Percentiles rank a stretch among this genome's conserved stretches.
These are phyloP conservation scores for Caenorhabditis sp. DNA, from an alignment of 2,888 invertebrate species.

Conservation along the genomic window DNA sequence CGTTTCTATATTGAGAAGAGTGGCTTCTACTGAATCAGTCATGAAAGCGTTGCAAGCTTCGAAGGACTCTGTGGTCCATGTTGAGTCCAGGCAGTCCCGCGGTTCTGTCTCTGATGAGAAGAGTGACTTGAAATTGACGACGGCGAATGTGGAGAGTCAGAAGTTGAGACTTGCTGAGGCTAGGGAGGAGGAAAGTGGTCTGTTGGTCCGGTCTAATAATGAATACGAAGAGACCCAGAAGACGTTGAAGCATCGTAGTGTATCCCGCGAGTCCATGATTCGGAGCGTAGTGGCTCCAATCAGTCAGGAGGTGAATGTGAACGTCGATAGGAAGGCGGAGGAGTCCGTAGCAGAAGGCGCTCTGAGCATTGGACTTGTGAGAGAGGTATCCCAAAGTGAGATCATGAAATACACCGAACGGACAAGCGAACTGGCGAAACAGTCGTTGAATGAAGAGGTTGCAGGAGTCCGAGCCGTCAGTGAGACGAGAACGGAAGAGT, in stretches of 20 bases:
- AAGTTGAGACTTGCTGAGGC: slow-evolving; percentile 23
- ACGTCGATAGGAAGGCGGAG: slow-evolving; percentile 28
- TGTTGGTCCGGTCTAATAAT: slow-evolving; percentile 38
- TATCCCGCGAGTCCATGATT: slow-evolving; percentile 39
- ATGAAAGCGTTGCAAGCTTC: slow-evolving; percentile 20
- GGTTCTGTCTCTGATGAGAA: slow-evolving; percentile 5
- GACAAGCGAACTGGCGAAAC: slow-evolving; percentile 39
- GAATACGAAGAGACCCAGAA: slow-evolving; percentile 46
- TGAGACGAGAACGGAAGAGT: slow-evolving; percentile 33
- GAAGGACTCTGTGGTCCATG: slow-evolving; percentile 12
- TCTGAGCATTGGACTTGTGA: slow-evolving; percentile 47
- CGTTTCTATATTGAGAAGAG: slow-evolving; percentile 8
- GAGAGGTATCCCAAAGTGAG: slow-evolving; percentile 39
- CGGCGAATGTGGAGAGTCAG: slow-evolving; percentile 24
- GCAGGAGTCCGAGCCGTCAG: slow-evolving; percentile 42
- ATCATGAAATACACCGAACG: slow-evolving; percentile 37
- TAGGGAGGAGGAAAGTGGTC: slow-evolving; percentile 46
- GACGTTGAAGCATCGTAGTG: slow-evolving; percentile 47
- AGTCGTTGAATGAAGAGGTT: slow-evolving; percentile 34
- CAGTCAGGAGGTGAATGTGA: slow-evolving; percentile 41
- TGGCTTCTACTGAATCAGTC: slow-evolving; percentile 22
- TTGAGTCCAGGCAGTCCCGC: slow-evolving; percentile 9
- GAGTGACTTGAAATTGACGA: slow-evolving; percentile 31
- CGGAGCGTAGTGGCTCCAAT: slow-evolving; percentile 34
- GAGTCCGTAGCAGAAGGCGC: slow-evolving; percentile 35